A percentile compares a stretch with the other conserved stretches of the same genome.
phyloP scores from a whole-genome alignment of 2,888 invertebrate species.

The Geotrupes spiniger region DNA sequence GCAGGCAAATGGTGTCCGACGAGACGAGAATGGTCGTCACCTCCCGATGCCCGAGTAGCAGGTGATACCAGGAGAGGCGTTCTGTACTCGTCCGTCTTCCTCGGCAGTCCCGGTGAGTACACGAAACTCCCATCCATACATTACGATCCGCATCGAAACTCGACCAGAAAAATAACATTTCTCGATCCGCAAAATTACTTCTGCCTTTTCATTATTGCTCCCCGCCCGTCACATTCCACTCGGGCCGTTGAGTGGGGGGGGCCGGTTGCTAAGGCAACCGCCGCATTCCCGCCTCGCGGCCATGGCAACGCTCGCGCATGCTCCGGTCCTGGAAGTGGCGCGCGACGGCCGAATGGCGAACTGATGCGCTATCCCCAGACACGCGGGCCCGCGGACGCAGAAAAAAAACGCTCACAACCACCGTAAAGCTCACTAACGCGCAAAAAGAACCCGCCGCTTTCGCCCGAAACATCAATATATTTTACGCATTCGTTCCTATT shows the following conservation, averaged over 20 bases:
- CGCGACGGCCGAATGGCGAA: conserved; percentile 40
- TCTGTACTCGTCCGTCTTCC: conserved; percentile 87
- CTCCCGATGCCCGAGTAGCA: conserved; percentile 75
- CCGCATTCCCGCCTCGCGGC: conserved; percentile 54
- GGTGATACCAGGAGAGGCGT: conserved; percentile 77
- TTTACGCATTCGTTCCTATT: conserved; percentile 14
- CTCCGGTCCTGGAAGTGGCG: conserved; percentile 32
- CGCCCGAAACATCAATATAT: conserved; percentile 22
- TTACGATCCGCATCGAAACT: conserved; percentile 12
- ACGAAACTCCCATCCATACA: conserved; percentile 3
- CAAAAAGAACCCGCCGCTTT: conserved; percentile 22
- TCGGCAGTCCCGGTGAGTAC: conserved; percentile 82
- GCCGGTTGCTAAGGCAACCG: conserved; percentile 49
- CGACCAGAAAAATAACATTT: conserved; percentile 36
- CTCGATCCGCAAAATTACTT: conserved; percentile 38
- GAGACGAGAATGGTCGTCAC: conserved; percentile 86
- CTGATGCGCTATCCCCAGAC: conserved; percentile 24
- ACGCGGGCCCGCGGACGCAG: conserved; percentile 12
- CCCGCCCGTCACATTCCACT: conserved; percentile 30
- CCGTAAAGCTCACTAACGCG: conserved; percentile 23
- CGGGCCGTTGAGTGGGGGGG: conserved; percentile 20
- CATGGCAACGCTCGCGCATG: conserved; percentile 42
- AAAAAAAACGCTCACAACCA: conserved; percentile 17
- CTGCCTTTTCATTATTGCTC: conserved; percentile 36
- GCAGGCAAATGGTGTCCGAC: conserved; percentile 89